These are phyloP conservation scores for Synergus umbraculus DNA, from an alignment of 2,888 invertebrate genomes.

Conservation along the genomic window DNA sequence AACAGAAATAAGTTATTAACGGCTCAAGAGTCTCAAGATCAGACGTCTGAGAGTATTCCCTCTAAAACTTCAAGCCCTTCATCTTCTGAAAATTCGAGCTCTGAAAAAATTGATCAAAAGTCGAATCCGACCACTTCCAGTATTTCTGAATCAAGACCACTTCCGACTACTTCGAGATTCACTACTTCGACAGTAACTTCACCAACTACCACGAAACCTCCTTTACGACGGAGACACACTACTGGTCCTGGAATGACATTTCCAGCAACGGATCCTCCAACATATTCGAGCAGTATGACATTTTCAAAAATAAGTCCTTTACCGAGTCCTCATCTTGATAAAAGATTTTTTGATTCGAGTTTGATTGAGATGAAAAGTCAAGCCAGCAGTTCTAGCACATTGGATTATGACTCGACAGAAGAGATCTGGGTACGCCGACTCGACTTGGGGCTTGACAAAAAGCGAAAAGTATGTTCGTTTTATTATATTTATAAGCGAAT, in stretches of 20 bases:
- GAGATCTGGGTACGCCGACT: slow-evolving; percentile 86
- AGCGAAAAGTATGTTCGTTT: slow-evolving; percentile 78
- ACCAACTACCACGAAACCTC: slow-evolving; percentile 71
- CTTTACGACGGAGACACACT: slow-evolving; percentile 71
- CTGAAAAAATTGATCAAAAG: slow-evolving; percentile 72
- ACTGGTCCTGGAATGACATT: slow-evolving; percentile 75
- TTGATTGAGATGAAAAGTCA: slow-evolving; percentile 88
- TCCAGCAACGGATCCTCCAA: slow-evolving; percentile 75
- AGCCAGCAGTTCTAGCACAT: slow-evolving; percentile 82
- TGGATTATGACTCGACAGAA: slow-evolving; percentile 81
- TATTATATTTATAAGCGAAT: background rate
- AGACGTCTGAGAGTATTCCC: slow-evolving; percentile 60
- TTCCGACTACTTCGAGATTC: slow-evolving; percentile 66
- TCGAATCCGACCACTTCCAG: slow-evolving; percentile 64
- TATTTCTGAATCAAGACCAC: slow-evolving; percentile 62
- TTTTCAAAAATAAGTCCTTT: slow-evolving; percentile 77
- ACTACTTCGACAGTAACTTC: slow-evolving; percentile 71
- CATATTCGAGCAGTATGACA: slow-evolving; percentile 73
- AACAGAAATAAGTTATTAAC: slow-evolving; percentile 54
- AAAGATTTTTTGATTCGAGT: slow-evolving; percentile 89
- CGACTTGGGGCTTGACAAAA: slow-evolving; percentile 78
- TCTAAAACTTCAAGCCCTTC: slow-evolving; percentile 70
- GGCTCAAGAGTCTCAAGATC: slow-evolving; percentile 60
- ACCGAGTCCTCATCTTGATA: slow-evolving; percentile 85
- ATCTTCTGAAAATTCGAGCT: slow-evolving; percentile 72